These are phyloP conservation scores for Cisticola juncidis DNA, from an alignment of 2,113 vertebrate species.

Conservation along the genomic window DNA sequence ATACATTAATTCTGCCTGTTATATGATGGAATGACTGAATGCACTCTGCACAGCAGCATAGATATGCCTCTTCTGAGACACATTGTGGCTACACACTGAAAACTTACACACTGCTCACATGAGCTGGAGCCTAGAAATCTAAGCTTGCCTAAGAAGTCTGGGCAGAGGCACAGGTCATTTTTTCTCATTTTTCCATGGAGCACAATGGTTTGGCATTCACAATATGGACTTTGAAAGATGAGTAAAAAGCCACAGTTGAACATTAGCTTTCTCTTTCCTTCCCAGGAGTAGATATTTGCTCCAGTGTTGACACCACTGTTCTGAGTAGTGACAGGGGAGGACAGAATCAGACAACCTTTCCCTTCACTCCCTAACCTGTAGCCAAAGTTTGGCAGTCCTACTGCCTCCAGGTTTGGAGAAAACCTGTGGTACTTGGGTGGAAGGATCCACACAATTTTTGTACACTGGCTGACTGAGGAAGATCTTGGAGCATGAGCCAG, in stretches of 20 bases:
- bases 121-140: background rate
- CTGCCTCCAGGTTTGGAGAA: background rate
- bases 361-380: background rate
- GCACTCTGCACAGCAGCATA: background rate
- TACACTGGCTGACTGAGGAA: background rate
- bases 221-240: background rate
- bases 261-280: background rate
- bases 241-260: background rate
- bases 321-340: background rate
- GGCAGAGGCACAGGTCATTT: background rate
- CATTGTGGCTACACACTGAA: background rate
- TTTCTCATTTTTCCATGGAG: background rate
- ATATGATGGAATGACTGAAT: background rate
- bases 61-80: background rate
- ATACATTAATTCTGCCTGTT: background rate
- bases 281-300: background rate
- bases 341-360: background rate
- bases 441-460: background rate
- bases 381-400: background rate
- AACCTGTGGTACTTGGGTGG: background rate
- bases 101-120: background rate
- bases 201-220: background rate
- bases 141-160: background rate
- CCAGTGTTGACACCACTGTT: background rate
- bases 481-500: background rate